Evolutionary conservation across 2,113 vertebrate genomes (phyloP), one percentile per base, ranked within the genome.

Genomic region (Nerophis lumbriciformis): DNA sequence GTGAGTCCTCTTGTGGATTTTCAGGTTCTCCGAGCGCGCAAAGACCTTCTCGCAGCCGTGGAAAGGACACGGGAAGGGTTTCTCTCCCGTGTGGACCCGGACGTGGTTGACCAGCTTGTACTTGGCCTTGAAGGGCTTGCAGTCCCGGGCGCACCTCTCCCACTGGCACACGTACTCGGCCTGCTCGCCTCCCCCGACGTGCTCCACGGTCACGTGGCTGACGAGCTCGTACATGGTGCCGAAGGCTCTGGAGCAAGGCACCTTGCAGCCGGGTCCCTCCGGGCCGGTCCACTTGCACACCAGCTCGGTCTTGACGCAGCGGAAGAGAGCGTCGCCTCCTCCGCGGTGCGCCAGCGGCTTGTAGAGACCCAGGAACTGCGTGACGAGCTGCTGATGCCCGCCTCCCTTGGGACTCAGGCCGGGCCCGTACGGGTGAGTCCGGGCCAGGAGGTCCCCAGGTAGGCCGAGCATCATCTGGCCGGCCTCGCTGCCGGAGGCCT

Each of bases 1-100:
- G 68, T 90, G 88, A 39, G 83, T 88, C 86, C 89, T 89, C 79
- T 91, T 90, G 83, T 91, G 91, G 71, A 90, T 91, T 83, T 90
- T 91, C 58, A 92, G 77, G 66, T 91, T 92, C 68, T 92, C 92
- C 63, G 88, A 84, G 74, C 88, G 81, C 56, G 90, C 84, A 78
- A 91, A 90, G 73, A 85, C 80, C 85, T 90, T 88, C 75, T 88
- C 73, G 59, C 88, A 89, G 81, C 86, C 84, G 62, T 85, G 78
- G 57, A 88, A 89, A 47, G 87, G 76, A 48, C 85, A 81, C 1
- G 78, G 79, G 49, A 87, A 90, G 48, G 88, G 85, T 69, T 85
- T 91, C 63, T 89, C 87, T 69, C 90, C 88, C 6, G 76, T 85
- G 87, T 87, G 85, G 47, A 90, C 85, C 66, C 87, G 68, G 81